Evolutionary conservation across 2,888 invertebrate species (phyloP), one percentile per base, ranked within the genome.

Genomic region (Lycaena phlaeas): DNA sequence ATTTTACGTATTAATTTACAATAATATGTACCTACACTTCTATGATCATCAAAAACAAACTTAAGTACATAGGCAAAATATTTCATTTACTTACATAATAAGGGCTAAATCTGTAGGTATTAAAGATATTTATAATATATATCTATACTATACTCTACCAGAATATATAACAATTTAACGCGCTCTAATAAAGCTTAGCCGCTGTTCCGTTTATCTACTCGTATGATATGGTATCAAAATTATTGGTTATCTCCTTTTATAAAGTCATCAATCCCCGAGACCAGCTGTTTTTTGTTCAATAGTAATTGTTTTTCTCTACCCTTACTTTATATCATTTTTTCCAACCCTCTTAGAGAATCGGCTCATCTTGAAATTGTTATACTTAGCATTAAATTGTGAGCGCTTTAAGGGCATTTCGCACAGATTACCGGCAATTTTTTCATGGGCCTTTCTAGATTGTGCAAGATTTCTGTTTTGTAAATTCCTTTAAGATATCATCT

Each of bases 321-420:
- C 52, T 44, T 47, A 31, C 38, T 63, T 68, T 76, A 69, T 75
- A 78, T 78, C 72, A 76, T 76, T 75, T 79, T 78, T 76, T 74
- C 64, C 75, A 76, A 65, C 74, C 70, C 67, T n/a, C n/a, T n/a
- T 52, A 50, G 54, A 68, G 54, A 55, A 62, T 64, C 59, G 61
- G 63, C 66, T 70, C 62, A 57, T 56, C 59, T 71, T 67, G 62
- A 76, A 75, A 82, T 77, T 72, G 76, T 74, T 68, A 72, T 75
- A 75, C 79, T 81, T 77, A 79, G 68, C 73, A 77, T 79, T 78
- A 82, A 81, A 81, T 81, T 74, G 74, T 73, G 64, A 64, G 67
- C 65, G 68, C 67, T 77, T 76, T 71, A 76, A 70, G 68, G 72
- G 67, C 61, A 68, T 76, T 76, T 65, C 61, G 48, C 59, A 54